Conservation (phyloP, 2,888 invertebrate genomes). For the Heterodera filipjevi region DNA sequence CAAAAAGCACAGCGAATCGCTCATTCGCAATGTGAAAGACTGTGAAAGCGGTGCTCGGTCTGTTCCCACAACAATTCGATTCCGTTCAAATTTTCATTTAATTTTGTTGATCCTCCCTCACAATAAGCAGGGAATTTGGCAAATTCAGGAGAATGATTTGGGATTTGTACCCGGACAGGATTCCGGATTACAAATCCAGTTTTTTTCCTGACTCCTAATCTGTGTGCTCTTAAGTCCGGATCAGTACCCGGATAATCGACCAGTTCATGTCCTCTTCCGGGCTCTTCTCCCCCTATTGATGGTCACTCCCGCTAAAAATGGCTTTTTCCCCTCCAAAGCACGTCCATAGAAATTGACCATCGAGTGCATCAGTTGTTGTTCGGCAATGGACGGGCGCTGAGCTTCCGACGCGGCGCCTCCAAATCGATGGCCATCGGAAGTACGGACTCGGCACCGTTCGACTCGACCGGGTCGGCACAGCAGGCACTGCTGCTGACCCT, state of each 20-base stretch:
- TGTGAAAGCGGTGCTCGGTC: slow-evolving; percentile 45
- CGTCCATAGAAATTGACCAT: slow-evolving; percentile 36
- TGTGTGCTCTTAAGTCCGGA: no score
- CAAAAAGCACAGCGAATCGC: slow-evolving; percentile 60
- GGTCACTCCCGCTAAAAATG: no score
- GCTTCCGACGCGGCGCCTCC: slow-evolving; percentile 21
- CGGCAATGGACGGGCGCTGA: slow-evolving; percentile 30
- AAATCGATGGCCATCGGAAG: slow-evolving; percentile 13
- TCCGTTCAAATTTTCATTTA: no score
- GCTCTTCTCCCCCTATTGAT: background rate
- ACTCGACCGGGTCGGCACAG: slow-evolving; percentile 50
- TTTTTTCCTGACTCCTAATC: no score
- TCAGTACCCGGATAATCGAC: no score
- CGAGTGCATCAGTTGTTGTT: slow-evolving; percentile 32
- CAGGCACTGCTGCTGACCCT: slow-evolving; percentile 59
- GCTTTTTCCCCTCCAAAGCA: slow-evolving; percentile 9
- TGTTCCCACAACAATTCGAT: no score
- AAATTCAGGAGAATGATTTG: no score
- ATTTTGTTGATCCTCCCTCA: no score
- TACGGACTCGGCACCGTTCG: slow-evolving; percentile 34
- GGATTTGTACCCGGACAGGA: no score
- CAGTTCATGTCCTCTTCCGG: background rate
- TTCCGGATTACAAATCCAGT: no score
- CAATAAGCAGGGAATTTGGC: no score
- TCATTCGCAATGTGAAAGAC: slow-evolving; percentile 62